phyloP scores from a whole-genome alignment of 2,797 vertebrate genomes.

The Pelochelys cantorii region DNA sequence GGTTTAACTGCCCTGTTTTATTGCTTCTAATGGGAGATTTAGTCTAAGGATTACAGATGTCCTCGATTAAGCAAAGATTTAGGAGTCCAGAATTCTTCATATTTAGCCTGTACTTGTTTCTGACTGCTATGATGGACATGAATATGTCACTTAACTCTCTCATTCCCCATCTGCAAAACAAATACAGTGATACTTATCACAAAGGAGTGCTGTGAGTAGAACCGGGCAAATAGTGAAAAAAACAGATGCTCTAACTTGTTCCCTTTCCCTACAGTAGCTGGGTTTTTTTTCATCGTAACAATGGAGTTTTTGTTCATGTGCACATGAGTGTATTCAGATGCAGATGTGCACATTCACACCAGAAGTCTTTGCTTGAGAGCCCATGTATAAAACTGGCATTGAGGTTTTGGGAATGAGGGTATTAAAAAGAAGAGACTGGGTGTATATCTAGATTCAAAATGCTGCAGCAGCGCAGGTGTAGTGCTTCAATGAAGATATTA shows the following conservation, averaged over 20 bases:
- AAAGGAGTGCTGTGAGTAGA: neutral
- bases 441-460: neutral
- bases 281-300: neutral
- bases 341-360: neutral
- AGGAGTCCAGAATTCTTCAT: neutral
- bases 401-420: neutral
- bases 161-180: neutral
- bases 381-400: neutral
- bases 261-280: neutral
- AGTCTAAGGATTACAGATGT: neutral
- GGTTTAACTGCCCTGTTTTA: fast-evolving
- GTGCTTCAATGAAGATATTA: neutral
- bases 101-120: neutral
- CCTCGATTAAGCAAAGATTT: neutral
- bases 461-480: neutral
- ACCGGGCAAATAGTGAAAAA: neutral
- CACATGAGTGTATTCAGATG: neutral
- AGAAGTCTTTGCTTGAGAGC: neutral
- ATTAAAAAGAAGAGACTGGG: neutral
- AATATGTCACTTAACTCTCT: neutral
- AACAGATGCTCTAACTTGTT: neutral
- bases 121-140: neutral
- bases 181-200: neutral
- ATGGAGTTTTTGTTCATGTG: neutral
- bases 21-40: fast-evolving